Evolutionary conservation across 1,140 invertebrate genomes (phyloP).

Genomic region (Oscheius sp.): DNA sequence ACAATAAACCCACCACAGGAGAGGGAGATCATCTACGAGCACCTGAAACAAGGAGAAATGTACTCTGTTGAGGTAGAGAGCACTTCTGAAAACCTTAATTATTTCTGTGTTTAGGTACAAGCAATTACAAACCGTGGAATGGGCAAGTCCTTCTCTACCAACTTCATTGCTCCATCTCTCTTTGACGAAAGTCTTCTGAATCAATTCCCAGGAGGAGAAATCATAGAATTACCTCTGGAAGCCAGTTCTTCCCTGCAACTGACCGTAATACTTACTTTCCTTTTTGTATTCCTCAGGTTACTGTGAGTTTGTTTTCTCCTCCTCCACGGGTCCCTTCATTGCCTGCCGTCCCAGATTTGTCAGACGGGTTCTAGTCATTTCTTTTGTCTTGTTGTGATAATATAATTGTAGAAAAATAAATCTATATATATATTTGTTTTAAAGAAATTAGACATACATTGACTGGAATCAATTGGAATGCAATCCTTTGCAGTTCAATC

Average conservation of each 20-base stretch:
- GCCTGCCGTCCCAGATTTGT: background rate
- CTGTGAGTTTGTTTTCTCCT: background rate
- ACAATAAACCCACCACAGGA: slow-evolving; percentile 22
- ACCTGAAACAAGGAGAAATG: slow-evolving; percentile 9
- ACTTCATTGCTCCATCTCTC: slow-evolving; percentile 9
- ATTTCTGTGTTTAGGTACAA: slow-evolving; percentile 16
- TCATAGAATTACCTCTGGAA: slow-evolving; percentile 34
- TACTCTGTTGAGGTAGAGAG: slow-evolving; percentile 15
- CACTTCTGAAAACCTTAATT: background rate
- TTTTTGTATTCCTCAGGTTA: background rate
- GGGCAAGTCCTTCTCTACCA: slow-evolving; percentile 10
- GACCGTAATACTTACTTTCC: background rate
- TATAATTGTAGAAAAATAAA: too few species aligned
- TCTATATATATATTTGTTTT: too few species aligned
- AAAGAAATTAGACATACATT: too few species aligned
- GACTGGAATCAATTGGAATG: too few species aligned
- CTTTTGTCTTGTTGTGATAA: too few species aligned
- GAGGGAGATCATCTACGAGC: slow-evolving; percentile 16
- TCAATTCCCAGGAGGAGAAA: slow-evolving; percentile 23
- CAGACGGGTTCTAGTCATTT: slow-evolving; percentile 6
- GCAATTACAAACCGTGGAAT: slow-evolving; percentile 22
- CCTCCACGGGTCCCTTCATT: background rate
- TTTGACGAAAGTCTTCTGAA: slow-evolving; percentile 14
- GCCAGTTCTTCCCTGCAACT: background rate
- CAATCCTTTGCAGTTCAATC: too few species aligned